Conservation (phyloP, 2,113 vertebrate genomes). For the Anguilla rostrata region DNA sequence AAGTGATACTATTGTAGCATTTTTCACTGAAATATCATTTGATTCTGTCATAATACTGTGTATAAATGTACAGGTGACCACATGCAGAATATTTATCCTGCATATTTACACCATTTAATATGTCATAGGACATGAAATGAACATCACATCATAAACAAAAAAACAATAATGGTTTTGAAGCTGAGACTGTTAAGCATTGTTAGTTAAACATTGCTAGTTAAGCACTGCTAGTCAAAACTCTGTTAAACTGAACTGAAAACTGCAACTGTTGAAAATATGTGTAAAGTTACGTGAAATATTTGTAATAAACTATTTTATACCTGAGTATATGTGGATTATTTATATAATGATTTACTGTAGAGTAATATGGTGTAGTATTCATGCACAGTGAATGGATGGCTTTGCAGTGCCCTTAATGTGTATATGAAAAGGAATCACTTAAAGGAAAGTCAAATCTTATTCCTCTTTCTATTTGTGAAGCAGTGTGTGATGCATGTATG, state of each 20-base stretch:
- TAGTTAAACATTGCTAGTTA: slow-evolving; percentile 33
- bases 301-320: slow-evolving; percentile 92
- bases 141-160: too few species aligned
- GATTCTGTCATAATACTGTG: neutral
- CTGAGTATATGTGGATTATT: slow-evolving; percentile 51
- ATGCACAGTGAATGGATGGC: neutral
- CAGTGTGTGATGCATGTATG: too few species aligned
- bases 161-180: too few species aligned
- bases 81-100: neutral
- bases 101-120: too few species aligned
- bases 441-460: too few species aligned
- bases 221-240: too few species aligned
- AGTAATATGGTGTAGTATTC: neutral
- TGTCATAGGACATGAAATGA: too few species aligned
- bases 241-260: slow-evolving; percentile 60
- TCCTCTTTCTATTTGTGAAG: too few species aligned
- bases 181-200: slow-evolving; percentile 54
- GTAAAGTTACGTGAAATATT: slow-evolving; percentile 75
- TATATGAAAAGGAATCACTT: too few species aligned
- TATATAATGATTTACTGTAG: slow-evolving; percentile 1
- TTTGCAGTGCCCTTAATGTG: too few species aligned
- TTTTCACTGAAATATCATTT: slow-evolving; percentile 7
- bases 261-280: slow-evolving; percentile 73
- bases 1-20: neutral
- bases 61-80: slow-evolving; percentile 2